Evolutionary conservation across 2,797 vertebrate species (phyloP).

Genomic region (Gadopsis bispinosus): DNA sequence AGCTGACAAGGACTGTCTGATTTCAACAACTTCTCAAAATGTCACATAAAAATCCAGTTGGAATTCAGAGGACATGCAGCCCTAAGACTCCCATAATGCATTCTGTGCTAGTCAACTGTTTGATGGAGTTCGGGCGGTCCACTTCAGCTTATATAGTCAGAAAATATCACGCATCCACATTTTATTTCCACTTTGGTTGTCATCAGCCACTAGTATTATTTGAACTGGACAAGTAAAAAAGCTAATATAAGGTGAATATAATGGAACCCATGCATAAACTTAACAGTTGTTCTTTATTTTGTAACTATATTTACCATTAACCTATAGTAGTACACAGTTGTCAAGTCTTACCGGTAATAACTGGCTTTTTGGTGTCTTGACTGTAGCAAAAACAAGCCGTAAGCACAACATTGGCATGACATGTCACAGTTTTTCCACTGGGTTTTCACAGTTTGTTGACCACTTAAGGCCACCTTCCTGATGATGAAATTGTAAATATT

Average conservation of each 20-base stretch:
- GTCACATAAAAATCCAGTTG: neutral
- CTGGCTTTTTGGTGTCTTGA: neutral
- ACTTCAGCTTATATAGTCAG: too few species aligned
- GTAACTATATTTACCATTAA: neutral
- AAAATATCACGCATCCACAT: neutral
- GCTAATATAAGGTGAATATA: neutral
- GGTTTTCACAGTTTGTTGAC: neutral
- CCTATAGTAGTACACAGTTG: neutral
- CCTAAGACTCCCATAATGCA: neutral
- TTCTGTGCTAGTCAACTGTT: neutral
- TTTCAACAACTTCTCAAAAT: conserved; percentile 1
- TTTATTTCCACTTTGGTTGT: neutral
- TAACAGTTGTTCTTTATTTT: neutral
- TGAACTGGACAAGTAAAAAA: neutral
- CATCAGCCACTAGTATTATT: neutral
- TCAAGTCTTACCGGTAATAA: neutral
- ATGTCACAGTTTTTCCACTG: too few species aligned
- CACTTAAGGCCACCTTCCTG: neutral
- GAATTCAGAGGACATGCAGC: neutral
- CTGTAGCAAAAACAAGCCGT: neutral
- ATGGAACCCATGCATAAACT: neutral
- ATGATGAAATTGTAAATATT: neutral
- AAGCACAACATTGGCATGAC: neutral
- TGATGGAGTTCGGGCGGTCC: neutral
- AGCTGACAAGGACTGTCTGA: neutral